These are phyloP conservation scores for Heterodera filipjevi DNA, from an alignment of 2,888 invertebrate species.

Conservation along the genomic window DNA sequence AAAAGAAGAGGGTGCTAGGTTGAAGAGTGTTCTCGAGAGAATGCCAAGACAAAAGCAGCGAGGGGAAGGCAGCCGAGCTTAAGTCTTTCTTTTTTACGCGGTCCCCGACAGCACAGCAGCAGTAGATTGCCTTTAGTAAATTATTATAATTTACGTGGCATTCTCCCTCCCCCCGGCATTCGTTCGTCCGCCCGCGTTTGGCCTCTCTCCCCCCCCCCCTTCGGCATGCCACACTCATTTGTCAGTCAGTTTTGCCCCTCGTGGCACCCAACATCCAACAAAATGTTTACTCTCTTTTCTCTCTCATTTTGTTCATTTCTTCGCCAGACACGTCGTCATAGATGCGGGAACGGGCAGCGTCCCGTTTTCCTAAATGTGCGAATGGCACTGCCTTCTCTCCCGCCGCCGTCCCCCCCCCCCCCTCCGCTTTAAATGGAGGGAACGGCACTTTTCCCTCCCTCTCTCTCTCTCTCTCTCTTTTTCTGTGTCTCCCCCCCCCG, in stretches of 20 bases:
- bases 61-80: not conserved
- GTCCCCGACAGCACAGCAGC: not conserved
- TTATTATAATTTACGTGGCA: not conserved
- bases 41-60: not conserved
- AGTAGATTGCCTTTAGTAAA: not conserved
- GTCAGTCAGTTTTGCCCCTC: not conserved
- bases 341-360: not conserved
- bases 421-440: not conserved
- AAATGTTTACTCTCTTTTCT: slow-evolving; percentile 14
- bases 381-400: not conserved
- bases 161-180: not conserved
- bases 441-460: not conserved
- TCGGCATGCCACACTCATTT: not conserved
- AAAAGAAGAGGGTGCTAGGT: too few species aligned
- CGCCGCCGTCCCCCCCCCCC: too few species aligned
- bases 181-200: not conserved
- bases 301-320: slow-evolving; percentile 5
- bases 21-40: too few species aligned
- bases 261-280: not conserved
- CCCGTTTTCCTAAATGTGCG: not conserved
- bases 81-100: not conserved
- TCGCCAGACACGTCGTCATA: not conserved
- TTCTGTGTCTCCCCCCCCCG: not conserved
- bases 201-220: not conserved
- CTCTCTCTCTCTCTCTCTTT: not conserved